phyloP scores from a whole-genome alignment of 1,140 invertebrate species.

The Pseudomyrmex pallidus region DNA sequence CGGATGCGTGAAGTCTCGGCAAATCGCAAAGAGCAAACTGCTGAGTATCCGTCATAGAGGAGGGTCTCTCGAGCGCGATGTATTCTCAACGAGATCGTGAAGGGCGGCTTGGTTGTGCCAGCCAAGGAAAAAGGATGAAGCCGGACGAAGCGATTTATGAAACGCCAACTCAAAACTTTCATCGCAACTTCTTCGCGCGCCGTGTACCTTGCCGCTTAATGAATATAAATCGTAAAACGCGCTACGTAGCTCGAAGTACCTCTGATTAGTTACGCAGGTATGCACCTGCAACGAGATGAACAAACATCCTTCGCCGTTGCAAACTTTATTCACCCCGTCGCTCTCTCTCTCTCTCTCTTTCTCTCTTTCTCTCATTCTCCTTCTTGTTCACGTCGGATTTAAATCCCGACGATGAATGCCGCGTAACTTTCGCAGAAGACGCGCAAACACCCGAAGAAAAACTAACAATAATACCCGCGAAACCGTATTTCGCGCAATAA shows the following conservation, averaged over 20 bases:
- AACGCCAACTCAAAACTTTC: conserved; percentile 52
- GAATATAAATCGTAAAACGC: conserved; percentile 60
- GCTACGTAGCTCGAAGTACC: conserved; percentile 48
- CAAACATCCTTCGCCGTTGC: conserved; percentile 11
- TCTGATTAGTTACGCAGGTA: conserved; percentile 64
- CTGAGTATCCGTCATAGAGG: neutral
- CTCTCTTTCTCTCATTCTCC: neutral
- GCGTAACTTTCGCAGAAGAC: conserved; percentile 30
- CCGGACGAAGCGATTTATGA: conserved; percentile 54
- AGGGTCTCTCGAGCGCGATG: neutral
- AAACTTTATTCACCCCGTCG: conserved; percentile 36
- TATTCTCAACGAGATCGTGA: neutral
- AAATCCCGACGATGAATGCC: conserved; percentile 37
- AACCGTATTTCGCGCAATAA: conserved; percentile 1
- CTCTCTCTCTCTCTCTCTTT: neutral
- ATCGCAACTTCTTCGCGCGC: conserved; percentile 49
- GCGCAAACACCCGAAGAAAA: conserved; percentile 34
- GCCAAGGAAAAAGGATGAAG: conserved; percentile 20
- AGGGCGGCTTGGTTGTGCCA: neutral
- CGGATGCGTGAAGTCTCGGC: neutral
- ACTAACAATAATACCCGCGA: conserved; percentile 3
- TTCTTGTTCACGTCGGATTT: conserved; percentile 24
- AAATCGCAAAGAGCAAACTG: neutral
- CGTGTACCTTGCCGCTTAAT: conserved; percentile 60
- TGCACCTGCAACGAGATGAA: conserved; percentile 55